Evolutionary conservation across 2,113 vertebrate genomes (phyloP).

Genomic region (Lanius ludovicianus): DNA sequence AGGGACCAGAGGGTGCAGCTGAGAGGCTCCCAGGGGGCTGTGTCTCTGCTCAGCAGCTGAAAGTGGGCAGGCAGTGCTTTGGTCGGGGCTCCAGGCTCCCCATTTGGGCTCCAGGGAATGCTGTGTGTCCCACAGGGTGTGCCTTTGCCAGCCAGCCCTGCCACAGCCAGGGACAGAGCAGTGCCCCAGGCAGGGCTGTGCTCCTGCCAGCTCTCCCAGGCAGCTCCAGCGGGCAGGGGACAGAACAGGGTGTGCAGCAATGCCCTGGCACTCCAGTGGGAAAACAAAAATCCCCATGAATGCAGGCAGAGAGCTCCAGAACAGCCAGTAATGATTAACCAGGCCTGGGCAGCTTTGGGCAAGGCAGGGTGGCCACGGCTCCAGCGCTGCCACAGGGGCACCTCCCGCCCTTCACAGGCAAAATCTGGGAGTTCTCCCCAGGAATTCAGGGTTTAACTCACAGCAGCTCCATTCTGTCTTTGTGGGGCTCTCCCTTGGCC

Average conservation of each 20-base stretch:
- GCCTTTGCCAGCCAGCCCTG: neutral
- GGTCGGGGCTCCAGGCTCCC: neutral
- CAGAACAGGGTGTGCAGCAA: neutral
- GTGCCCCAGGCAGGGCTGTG: neutral
- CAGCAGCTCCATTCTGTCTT: neutral
- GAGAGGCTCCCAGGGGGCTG: neutral
- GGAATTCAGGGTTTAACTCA: neutral
- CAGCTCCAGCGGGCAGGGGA: neutral
- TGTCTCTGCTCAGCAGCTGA: neutral
- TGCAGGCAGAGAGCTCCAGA: neutral
- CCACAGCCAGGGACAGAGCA: neutral
- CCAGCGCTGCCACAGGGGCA: neutral
- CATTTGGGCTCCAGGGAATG: neutral
- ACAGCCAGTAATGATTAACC: conserved; percentile 39
- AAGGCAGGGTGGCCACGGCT: neutral
- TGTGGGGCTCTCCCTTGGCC: neutral
- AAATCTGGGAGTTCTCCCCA: neutral
- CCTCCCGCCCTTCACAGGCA: neutral
- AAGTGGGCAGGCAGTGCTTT: neutral
- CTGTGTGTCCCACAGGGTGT: accelerated
- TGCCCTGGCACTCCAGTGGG: neutral
- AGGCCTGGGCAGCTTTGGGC: neutral
- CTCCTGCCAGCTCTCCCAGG: neutral
- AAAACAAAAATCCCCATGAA: neutral
- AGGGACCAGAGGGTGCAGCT: accelerated